phyloP scores from a whole-genome alignment of 2,888 invertebrate species.

The Apoderus coryli region DNA sequence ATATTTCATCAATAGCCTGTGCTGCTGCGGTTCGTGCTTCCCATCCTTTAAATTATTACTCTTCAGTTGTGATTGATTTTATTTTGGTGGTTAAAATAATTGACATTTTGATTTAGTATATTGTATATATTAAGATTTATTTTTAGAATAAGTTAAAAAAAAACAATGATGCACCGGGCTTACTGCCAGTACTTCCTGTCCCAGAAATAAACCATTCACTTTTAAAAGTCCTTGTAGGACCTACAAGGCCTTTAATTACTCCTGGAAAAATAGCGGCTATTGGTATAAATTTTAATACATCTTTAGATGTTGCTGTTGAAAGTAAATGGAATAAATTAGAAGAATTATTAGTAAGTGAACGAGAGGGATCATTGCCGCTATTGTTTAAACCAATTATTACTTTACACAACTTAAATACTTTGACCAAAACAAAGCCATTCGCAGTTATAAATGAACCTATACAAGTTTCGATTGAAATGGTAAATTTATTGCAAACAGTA shows the following conservation, averaged over 20 bases:
- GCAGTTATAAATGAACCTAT: slow-evolving; percentile 72
- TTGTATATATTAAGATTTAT: slow-evolving; percentile 8
- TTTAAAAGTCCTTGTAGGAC: slow-evolving; percentile 55
- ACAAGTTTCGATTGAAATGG: slow-evolving; percentile 58
- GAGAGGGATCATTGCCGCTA: slow-evolving; percentile 51
- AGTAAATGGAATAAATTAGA: slow-evolving; percentile 59
- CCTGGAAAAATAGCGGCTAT: slow-evolving; percentile 41
- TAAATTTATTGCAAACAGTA: slow-evolving; percentile 61
- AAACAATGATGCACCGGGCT: slow-evolving; percentile 29
- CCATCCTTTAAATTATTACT: too few species aligned
- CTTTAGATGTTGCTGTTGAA: slow-evolving; percentile 22
- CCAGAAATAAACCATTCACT: slow-evolving; percentile 55
- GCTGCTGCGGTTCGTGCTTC: too few species aligned
- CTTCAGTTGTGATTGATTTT: too few species aligned
- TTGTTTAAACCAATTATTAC: slow-evolving; percentile 67
- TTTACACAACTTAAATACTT: slow-evolving; percentile 52
- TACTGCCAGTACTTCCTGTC: slow-evolving; percentile 47
- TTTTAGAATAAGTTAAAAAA: slow-evolving; percentile 29
- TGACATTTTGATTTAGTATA: slow-evolving; percentile 4
- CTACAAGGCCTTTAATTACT: slow-evolving; percentile 40
- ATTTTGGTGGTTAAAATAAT: slow-evolving; percentile 3
- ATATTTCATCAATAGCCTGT: too few species aligned
- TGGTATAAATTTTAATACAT: slow-evolving; percentile 32
- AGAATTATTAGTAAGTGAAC: slow-evolving; percentile 59
- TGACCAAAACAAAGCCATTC: slow-evolving; percentile 48